These are phyloP conservation scores for Paedocypris sp. DNA, from an alignment of 2,113 vertebrate genomes.

Conservation along the genomic window DNA sequence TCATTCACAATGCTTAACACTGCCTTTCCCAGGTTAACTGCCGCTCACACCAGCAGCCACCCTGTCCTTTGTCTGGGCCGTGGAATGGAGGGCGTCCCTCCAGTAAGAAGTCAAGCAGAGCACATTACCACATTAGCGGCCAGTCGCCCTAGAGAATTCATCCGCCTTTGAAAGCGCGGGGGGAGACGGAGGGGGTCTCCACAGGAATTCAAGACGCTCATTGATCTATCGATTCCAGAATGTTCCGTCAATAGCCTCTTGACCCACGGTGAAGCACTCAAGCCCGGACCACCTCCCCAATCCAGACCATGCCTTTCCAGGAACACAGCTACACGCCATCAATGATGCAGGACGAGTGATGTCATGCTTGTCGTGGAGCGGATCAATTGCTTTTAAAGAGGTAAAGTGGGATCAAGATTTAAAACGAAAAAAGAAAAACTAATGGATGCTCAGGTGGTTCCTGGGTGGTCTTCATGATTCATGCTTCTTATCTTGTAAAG, in stretches of 20 bases:
- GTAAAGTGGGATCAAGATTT: no score
- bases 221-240: conserved; percentile 26
- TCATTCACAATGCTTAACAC: conserved; percentile 51
- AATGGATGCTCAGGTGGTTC: no score
- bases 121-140: conserved; percentile 40
- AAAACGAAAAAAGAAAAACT: no score
- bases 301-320: neutral
- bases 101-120: conserved; percentile 38
- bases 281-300: neutral
- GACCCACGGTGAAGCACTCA: conserved; percentile 10
- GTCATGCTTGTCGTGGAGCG: neutral
- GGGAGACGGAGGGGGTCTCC: conserved; percentile 8
- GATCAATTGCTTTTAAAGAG: conserved; percentile 20
- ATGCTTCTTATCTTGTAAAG: no score
- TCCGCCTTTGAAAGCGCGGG: conserved; percentile 7
- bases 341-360: conserved; percentile 12
- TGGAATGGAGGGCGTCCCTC: conserved; percentile 40
- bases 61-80: conserved; percentile 36
- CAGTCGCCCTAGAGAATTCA: conserved; percentile 34
- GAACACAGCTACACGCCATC: neutral
- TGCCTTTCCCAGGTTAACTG: conserved; percentile 35
- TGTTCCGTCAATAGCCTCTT: conserved; percentile 21
- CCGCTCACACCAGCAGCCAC: conserved; percentile 5
- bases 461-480: no score
- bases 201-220: conserved; percentile 51